Base-by-base conservation (phyloP, 1,140 invertebrate genomes). In the Leptinotarsa lineolata region DNA sequence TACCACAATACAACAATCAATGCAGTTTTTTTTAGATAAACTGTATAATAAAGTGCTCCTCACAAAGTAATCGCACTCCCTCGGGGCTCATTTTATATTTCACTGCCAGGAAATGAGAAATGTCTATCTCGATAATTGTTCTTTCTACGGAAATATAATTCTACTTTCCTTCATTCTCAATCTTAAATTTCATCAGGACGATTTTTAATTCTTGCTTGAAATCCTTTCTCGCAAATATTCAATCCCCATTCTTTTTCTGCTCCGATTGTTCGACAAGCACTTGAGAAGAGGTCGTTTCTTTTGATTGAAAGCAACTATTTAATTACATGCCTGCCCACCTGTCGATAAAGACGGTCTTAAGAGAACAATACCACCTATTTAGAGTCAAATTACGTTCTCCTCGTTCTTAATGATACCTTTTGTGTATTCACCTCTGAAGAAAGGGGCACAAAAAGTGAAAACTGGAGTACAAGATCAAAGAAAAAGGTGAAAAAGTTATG, bases 271-370 rank as follows among this genome's bases (percentile, higher is more conserved):
- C 48, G 48, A 54, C 48, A 54, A 39, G 30, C 30, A 39, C 30
- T 18, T 54, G 48, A 54, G 48, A 2, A 54, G 48, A n/a, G 48
- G 48, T 54, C n/a, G 48, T 54, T 54, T 54, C 48, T 54, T 54
- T 54, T 54, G n/a, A 54, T 54, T 54, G 48, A 54, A 18, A 39
- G 15, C n/a, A 54, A 54, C 48, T 54, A 54, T 54, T 18, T 54
- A 54, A 54, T 54, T 54, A 54, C 48, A n/a, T 54, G 48, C n/a
- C n/a, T 54, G 48, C 48, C 48, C n/a, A 54, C n/a, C 48, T 54
- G 48, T 54, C 48, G 48, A 54, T 54, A 54, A 54, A 54, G 48
- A 54, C 15, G 15, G 48, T 16, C 6, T 54, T 18, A 18, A 54
- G 13, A 18, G n/a, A 54, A 54, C 48, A 54, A 54, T 54, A 54